phyloP scores from a whole-genome alignment of 2,113 vertebrate genomes.

The Oreochromis niloticus region DNA sequence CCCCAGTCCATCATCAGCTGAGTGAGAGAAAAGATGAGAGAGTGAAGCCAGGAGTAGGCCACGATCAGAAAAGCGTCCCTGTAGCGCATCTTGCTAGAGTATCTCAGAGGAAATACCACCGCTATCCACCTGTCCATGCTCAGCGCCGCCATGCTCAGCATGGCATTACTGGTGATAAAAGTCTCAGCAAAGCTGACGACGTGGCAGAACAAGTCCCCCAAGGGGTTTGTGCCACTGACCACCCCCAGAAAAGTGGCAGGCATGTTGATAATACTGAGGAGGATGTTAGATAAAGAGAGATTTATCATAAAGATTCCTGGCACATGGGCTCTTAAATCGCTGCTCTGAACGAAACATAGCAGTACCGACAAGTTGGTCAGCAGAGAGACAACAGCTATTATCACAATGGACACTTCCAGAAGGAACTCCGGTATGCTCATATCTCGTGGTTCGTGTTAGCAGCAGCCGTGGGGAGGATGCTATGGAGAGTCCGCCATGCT shows the following conservation, averaged over 20 bases:
- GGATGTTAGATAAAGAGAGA: constrained; percentile 77
- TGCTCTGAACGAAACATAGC: constrained; percentile 75
- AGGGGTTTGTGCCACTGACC: constrained; percentile 55
- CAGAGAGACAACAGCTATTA: constrained; percentile 69
- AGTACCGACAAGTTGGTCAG: constrained; percentile 76
- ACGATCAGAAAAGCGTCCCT: constrained; percentile 73
- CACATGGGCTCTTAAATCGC: constrained; percentile 73
- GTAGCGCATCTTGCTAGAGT: constrained; percentile 78
- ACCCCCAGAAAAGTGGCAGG: constrained; percentile 72
- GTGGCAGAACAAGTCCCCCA: constrained; percentile 65
- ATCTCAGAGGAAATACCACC: constrained; percentile 77
- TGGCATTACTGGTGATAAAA: constrained; percentile 74
- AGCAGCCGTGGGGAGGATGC: neutral
- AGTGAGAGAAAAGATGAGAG: constrained; percentile 69
- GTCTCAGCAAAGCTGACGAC: constrained; percentile 74
- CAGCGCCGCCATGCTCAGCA: constrained; percentile 79
- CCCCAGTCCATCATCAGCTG: constrained; percentile 75
- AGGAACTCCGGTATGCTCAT: constrained; percentile 77
- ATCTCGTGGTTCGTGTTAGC: constrained; percentile 51
- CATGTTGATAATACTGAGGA: constrained; percentile 76
- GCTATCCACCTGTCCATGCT: constrained; percentile 80
- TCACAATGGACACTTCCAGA: constrained; percentile 70
- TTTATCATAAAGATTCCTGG: constrained; percentile 76
- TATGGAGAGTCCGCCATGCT: constrained; percentile 16
- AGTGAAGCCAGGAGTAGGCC: constrained; percentile 74